A percentile compares a stretch with the other conserved stretches of the same genome.
These are phyloP conservation scores for Cheilosia grossa DNA, from an alignment of 2,888 invertebrate genomes.

Conservation along the genomic window DNA sequence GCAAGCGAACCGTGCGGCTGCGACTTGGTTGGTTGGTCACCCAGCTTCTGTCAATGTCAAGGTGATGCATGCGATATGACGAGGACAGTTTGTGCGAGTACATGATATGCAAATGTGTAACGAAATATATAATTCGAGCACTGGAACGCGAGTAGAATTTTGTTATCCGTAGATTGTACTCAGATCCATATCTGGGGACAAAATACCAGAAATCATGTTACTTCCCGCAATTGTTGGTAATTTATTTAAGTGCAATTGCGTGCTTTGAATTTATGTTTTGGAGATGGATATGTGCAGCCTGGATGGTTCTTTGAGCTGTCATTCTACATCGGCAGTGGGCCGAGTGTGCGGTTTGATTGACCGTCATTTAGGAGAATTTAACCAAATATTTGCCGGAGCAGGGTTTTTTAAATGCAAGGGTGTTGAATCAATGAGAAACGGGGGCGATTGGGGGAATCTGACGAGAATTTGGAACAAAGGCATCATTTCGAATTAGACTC, in stretches of 20 bases:
- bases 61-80: conserved; percentile 59
- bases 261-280: conserved; percentile 10
- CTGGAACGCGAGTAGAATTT: conserved; percentile 58
- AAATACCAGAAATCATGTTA: conserved; percentile 32
- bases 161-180: not conserved
- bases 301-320: not conserved
- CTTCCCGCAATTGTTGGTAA: not conserved
- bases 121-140: conserved; percentile 52
- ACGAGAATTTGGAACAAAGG: too few species aligned
- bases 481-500: too few species aligned
- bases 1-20: conserved; percentile 45
- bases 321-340: too few species aligned
- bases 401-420: too few species aligned
- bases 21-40: conserved; percentile 69
- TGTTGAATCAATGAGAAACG: too few species aligned
- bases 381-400: too few species aligned
- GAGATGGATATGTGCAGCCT: not conserved
- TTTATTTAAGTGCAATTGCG: conserved; percentile 2
- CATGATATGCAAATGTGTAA: conserved; percentile 54
- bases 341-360: too few species aligned
- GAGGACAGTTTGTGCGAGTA: conserved; percentile 5
- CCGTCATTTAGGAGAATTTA: too few species aligned
- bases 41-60: conserved; percentile 72
- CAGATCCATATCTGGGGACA: conserved; percentile 14
- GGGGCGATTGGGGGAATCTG: too few species aligned